A percentile compares a stretch with the other conserved stretches of the same genome.
phyloP scores from a whole-genome alignment of 1,140 invertebrate species.

The Sminthurides bifidus region DNA sequence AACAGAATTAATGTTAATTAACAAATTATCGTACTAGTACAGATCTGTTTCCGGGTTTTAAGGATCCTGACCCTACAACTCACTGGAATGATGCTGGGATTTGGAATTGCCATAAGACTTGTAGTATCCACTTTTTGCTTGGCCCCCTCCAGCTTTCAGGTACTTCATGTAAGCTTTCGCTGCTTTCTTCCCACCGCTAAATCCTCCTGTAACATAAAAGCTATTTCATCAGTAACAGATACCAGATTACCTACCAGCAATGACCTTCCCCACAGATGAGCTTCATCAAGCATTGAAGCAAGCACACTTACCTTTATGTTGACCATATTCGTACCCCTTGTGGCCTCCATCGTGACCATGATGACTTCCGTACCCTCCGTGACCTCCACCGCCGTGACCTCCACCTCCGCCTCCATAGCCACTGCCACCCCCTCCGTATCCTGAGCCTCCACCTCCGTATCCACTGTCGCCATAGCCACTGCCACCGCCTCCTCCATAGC shows the following conservation, averaged over 20 bases:
- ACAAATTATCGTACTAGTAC: no score
- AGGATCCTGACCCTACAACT: no score
- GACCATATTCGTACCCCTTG: background rate
- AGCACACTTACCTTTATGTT: background rate
- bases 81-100: no score
- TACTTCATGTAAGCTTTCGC: background rate
- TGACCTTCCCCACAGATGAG: background rate
- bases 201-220: background rate
- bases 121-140: no score
- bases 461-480: background rate
- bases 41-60: no score
- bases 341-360: background rate
- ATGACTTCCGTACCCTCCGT: background rate
- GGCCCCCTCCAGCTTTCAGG: background rate
- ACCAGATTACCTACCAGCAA: no score
- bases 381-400: background rate
- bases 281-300: background rate
- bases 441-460: background rate
- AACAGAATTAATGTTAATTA: no score
- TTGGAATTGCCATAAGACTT: no score
- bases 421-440: background rate
- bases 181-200: background rate
- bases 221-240: no score
- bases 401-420: background rate
- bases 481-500: background rate